Evolutionary conservation across 2,797 vertebrate species (phyloP).

Genomic region (Sebastes jordani): DNA sequence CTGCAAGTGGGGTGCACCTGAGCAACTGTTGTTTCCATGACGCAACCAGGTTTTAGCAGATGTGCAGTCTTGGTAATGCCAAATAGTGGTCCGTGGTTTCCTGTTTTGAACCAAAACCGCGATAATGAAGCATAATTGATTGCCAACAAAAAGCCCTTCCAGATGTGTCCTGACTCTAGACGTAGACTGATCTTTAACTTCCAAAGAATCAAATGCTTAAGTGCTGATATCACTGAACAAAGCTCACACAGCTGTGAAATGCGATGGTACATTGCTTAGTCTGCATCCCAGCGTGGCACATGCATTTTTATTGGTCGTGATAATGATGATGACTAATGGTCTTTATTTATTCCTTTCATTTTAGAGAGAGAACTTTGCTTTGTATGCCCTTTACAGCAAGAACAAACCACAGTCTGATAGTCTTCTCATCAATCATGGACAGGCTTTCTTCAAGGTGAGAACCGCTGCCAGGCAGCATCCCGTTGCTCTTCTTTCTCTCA

Average conservation of each 20-base stretch:
- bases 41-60: background rate
- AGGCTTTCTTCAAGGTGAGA: conserved; percentile 85
- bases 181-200: background rate
- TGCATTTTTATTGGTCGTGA: background rate
- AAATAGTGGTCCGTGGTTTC: background rate
- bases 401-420: conserved; percentile 86
- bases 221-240: background rate
- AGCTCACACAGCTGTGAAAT: background rate
- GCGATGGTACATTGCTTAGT: background rate
- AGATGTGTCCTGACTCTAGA: conserved; percentile 11
- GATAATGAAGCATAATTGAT: background rate
- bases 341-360: conserved; percentile 40
- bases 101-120: background rate
- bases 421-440: conserved; percentile 81
- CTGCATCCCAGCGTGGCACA: background rate
- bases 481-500: background rate
- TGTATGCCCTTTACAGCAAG: conserved; percentile 89
- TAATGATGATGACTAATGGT: background rate
- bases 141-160: background rate
- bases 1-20: background rate
- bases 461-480: background rate
- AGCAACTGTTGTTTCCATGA: background rate
- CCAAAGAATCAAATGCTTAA: background rate
- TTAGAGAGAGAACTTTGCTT: conserved; percentile 84
- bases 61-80: background rate